Base-by-base conservation (phyloP, 2,797 vertebrate genomes). In the Helostoma temminkii region DNA sequence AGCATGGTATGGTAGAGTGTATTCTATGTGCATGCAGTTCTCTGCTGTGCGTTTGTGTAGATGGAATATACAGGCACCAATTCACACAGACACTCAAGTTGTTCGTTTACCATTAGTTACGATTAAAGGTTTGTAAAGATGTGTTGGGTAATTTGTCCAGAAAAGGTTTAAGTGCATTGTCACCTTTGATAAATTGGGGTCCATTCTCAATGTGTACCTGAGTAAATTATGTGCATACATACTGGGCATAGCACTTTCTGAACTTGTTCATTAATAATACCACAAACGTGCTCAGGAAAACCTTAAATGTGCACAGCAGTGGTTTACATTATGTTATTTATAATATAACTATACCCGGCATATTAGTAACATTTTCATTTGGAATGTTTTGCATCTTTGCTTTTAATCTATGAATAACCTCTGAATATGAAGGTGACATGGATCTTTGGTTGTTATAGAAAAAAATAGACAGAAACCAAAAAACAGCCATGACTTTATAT, bases 41-140 rank as follows among this genome's bases (percentile, higher is more conserved):
- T 64, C 46, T 62, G 30, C 55, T 60, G 67, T 71, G 65, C 42
- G 25, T 47, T 28, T 60, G 34, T 62, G 39, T 16, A 24, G 11
- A 66, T 0, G 9, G 5, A 66, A 32, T 24, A 34, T 45, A 24
- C 18, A 26, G 2, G 24, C 41, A 64, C 26, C 11, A 41, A 47
- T 55, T 62, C 58, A 46, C 22, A 43, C 9, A 70, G 5, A 56
- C 46, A 37, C 22, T 15, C 14, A 4, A 14, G 58, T 68, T 25
- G 76, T 80, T 83, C 71, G 65, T 81, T 84, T 82, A 68, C 71
- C 72, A 78, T 78, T 87, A 83, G 46, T 64, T 57, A 12, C 42
- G 10, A 82, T 86, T 87, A 87, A 74, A 76, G 65, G 71, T 80
- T 77, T 82, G 83, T 80, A 75, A 87, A 81, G 80, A 83, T 74